Base-by-base conservation (phyloP, 1,140 invertebrate species). In the Drosophila suzukii region DNA sequence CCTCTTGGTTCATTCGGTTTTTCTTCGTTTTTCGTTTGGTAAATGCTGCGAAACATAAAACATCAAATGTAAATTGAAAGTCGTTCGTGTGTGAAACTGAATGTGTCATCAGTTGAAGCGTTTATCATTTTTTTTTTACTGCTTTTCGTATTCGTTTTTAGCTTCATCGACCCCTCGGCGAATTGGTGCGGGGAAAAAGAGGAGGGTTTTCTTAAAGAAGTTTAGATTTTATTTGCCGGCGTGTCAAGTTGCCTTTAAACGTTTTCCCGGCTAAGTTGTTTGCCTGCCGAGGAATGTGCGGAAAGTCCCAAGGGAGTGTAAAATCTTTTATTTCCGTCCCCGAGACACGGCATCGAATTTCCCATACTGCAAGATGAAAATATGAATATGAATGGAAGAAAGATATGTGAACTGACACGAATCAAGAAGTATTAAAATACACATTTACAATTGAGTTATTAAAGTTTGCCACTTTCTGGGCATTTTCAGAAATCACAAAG, bases 41-140 rank as follows among this genome's bases (percentile, higher is more conserved):
- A 89, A 89, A 89, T 81, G 84, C 84, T 89, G 85, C 80, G 80
- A 89, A 89, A 89, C 84, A 89, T 89, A 89, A 89, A 89, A 89
- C 84, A 89, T 89, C 84, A 89, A 89, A 89, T 89, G 84, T 89
- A 89, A 89, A 89, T 89, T 89, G 84, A 89, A 89, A 89, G 77
- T 89, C 84, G 84, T 89, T 89, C 84, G 84, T 89, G 84, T 89
- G 84, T 89, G 84, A 89, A 89, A 89, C 84, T 89, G 84, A 89
- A 89, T 89, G 84, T 89, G 84, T 89, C 84, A 89, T 89, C 84
- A 89, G 84, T 89, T 89, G 84, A 89, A 89, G 84, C 84, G 84
- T 89, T 89, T 89, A 89, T 89, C 84, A 89, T 89, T 89, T 89
- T 71, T 44, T 89, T 68, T 89, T 86, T 86, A 88, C 84, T 76